Evolutionary conservation across 2,113 vertebrate genomes (phyloP).

Genomic region (Carlito syrichta): DNA sequence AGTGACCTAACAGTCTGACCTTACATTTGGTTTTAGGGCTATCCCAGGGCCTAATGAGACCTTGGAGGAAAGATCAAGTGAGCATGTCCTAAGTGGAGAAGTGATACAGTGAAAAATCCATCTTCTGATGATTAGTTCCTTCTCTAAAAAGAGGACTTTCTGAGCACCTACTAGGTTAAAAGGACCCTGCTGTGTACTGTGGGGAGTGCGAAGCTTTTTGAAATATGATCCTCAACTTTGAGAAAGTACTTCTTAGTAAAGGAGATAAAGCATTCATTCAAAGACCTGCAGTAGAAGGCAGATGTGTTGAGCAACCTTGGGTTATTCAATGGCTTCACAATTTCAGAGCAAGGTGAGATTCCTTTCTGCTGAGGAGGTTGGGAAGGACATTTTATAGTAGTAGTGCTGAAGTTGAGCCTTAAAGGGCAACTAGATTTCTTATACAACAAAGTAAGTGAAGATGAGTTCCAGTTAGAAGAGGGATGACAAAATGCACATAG

Average conservation of each 20-base stretch:
- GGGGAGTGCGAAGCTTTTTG: neutral
- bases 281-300: neutral
- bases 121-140: neutral
- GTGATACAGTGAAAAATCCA: neutral
- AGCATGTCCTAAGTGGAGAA: neutral
- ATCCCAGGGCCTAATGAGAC: neutral
- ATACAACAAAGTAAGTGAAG: neutral
- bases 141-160: neutral
- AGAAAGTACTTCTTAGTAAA: neutral
- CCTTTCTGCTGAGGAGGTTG: neutral
- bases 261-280: neutral
- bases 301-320: neutral
- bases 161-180: neutral
- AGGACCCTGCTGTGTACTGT: neutral
- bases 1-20: neutral
- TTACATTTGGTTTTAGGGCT: neutral
- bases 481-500: neutral
- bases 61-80: neutral
- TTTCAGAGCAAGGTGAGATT: neutral
- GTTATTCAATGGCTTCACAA: neutral
- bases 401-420: neutral
- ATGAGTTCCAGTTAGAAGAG: neutral
- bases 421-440: neutral
- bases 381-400: neutral
- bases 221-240: neutral